Percentiles rank a stretch among this genome's conserved stretches.
These are phyloP conservation scores for Syrmaticus mikado DNA, from an alignment of 2,113 vertebrate genomes.

Conservation along the genomic window DNA sequence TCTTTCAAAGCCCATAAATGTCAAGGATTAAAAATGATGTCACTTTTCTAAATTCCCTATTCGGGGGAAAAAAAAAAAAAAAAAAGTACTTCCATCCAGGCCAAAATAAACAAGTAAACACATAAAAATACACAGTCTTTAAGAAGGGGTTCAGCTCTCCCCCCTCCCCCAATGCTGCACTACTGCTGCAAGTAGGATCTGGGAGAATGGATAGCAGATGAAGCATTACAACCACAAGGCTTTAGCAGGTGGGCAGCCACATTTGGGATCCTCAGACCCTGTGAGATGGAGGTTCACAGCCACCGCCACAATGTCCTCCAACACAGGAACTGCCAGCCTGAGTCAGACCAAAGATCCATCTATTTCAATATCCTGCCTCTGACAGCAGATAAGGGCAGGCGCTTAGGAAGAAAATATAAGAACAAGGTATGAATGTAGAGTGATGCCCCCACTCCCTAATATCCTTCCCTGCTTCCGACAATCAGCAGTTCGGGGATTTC, in stretches of 20 bases:
- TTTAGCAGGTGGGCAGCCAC: background rate
- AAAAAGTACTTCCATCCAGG: background rate
- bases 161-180: background rate
- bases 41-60: conserved; percentile 54
- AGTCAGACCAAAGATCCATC: background rate
- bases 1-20: conserved; percentile 71
- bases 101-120: conserved; percentile 44
- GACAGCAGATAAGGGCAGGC: background rate
- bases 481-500: conserved; percentile 36
- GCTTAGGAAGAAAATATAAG: background rate
- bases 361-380: conserved; percentile 34
- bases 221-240: background rate
- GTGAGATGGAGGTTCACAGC: background rate
- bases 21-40: conserved; percentile 70
- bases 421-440: background rate
- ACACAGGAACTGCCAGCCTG: background rate
- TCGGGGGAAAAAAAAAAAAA: background rate
- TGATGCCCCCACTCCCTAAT: background rate
- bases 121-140: background rate
- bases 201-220: background rate
- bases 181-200: background rate
- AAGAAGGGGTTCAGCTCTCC: background rate
- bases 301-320: background rate
- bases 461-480: conserved; percentile 9
- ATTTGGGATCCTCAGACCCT: background rate